These are phyloP conservation scores for Helicoverpa armigera DNA, from an alignment of 1,140 invertebrate species.

Conservation along the genomic window DNA sequence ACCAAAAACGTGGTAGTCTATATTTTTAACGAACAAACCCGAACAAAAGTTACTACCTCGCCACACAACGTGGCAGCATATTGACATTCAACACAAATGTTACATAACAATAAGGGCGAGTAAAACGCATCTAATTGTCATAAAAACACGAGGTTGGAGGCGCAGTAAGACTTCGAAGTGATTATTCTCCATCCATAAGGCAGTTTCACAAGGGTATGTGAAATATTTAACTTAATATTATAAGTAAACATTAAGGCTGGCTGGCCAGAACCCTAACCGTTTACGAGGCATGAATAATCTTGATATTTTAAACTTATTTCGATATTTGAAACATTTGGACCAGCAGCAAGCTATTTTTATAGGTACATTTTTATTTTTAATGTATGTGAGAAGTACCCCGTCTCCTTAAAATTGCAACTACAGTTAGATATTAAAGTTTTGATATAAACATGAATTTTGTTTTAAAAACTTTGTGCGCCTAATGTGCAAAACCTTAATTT, in stretches of 20 bases:
- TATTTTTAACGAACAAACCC: slow-evolving; percentile 84
- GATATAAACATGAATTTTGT: too few species aligned
- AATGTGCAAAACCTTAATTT: too few species aligned
- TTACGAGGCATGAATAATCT: slow-evolving; percentile 54
- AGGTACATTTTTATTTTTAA: too few species aligned
- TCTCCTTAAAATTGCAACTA: too few species aligned
- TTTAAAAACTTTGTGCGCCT: too few species aligned
- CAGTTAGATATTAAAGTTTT: too few species aligned
- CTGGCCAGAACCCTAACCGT: slow-evolving; percentile 59
- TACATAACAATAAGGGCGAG: slow-evolving; percentile 74
- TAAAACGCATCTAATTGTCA: slow-evolving; percentile 84
- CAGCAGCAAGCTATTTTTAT: too few species aligned
- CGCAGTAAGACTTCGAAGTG: slow-evolving; percentile 84
- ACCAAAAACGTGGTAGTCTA: slow-evolving; percentile 84
- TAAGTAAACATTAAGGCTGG: slow-evolving; percentile 83
- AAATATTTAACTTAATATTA: slow-evolving; percentile 86
- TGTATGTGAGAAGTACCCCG: too few species aligned
- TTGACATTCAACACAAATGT: slow-evolving; percentile 73
- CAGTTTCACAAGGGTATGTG: slow-evolving; percentile 84
- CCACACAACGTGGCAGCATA: slow-evolving; percentile 56
- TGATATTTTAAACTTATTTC: slow-evolving; percentile 63
- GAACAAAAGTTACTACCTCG: slow-evolving; percentile 63
- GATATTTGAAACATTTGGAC: not conserved
- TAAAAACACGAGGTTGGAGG: slow-evolving; percentile 80
- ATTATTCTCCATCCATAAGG: slow-evolving; percentile 85